Conservation (phyloP, 1,140 invertebrate genomes). For the Chlorops oryzae region DNA sequence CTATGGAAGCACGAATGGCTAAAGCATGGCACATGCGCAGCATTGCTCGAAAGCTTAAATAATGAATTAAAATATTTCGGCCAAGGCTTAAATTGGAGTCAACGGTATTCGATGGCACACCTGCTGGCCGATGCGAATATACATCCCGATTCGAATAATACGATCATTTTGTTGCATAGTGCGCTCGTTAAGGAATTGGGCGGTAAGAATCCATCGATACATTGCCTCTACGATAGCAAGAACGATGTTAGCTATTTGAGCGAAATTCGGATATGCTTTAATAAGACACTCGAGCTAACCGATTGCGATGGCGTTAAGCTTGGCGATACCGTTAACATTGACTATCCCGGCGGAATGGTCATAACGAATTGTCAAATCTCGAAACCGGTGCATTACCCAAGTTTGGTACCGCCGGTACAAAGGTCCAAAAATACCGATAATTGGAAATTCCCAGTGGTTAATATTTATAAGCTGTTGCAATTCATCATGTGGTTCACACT, state of each 20-base stretch:
- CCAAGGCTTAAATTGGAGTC: constrained; percentile 58
- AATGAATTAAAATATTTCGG: constrained; percentile 68
- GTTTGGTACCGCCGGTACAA: constrained; percentile 36
- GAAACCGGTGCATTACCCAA: constrained; percentile 55
- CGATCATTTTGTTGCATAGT: constrained; percentile 53
- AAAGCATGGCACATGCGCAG: constrained; percentile 79
- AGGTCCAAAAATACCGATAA: constrained; percentile 15
- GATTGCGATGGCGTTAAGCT: constrained; percentile 53
- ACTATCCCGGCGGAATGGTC: constrained; percentile 43
- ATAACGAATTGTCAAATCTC: constrained; percentile 55
- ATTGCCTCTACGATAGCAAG: constrained; percentile 56
- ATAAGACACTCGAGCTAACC: constrained; percentile 55
- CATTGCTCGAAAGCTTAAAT: constrained; percentile 54
- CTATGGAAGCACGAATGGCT: constrained; percentile 81
- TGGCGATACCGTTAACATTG: constrained; percentile 26
- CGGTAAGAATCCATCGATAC: constrained; percentile 58
- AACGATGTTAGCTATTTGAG: constrained; percentile 54
- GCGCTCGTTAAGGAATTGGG: constrained; percentile 53
- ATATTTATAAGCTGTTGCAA: constrained; percentile 52
- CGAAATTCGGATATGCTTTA: constrained; percentile 63
- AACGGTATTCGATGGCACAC: constrained; percentile 58
- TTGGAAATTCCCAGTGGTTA: constrained; percentile 47
- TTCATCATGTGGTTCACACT: constrained; percentile 56
- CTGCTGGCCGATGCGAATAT: constrained; percentile 56
- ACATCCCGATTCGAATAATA: constrained; percentile 55